Evolutionary conservation across 2,888 invertebrate genomes (phyloP), one percentile per base, ranked within the genome.

Genomic region (Meiosimyza decipiens): DNA sequence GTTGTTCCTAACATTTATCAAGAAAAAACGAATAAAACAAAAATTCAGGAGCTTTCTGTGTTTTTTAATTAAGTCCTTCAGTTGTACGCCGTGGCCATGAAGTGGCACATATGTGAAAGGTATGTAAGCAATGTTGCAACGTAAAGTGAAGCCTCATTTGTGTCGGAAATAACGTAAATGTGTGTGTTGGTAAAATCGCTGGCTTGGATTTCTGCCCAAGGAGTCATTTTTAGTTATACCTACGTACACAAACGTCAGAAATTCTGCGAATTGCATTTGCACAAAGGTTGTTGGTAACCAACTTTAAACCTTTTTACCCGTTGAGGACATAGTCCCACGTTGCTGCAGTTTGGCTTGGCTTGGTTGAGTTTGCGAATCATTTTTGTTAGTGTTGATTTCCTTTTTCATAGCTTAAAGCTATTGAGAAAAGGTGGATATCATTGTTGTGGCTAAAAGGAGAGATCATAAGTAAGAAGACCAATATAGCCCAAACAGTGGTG

Each of bases 161-260:
- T 22, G 60, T 40, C 16, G 62, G 9, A 59, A 28, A 13, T 40
- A 40, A 62, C 62, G 47, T 62, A 40, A 40, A 40, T 12, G 57
- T 63, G 50, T 60, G 33, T 49, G 57, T 72, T 49, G 15, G 62
- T 54, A 51, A 52, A 51, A 22, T 75, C 50, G 11, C 28, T 73
- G 49, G 64, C 68, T 68, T 68, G 71, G 71, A 69, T 75, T 73
- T 75, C 60, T 57, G 62, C 73, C 73, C 71, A 67, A 69, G 75
- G 75, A 63, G 67, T 70, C 72, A 70, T 73, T 68, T 69, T 76
- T 75, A 76, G 72, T 69, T 63, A 59, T 73, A 22, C 22, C 18
- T 12, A 13, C 59, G 5, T 59, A 13, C 59, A 16, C 13, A 22
- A 11, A 18, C 28, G 28, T 47, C 54, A 40, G n/a, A 60, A 67